phyloP scores from a whole-genome alignment of 1,140 invertebrate species.

The Helicoverpa armigera region DNA sequence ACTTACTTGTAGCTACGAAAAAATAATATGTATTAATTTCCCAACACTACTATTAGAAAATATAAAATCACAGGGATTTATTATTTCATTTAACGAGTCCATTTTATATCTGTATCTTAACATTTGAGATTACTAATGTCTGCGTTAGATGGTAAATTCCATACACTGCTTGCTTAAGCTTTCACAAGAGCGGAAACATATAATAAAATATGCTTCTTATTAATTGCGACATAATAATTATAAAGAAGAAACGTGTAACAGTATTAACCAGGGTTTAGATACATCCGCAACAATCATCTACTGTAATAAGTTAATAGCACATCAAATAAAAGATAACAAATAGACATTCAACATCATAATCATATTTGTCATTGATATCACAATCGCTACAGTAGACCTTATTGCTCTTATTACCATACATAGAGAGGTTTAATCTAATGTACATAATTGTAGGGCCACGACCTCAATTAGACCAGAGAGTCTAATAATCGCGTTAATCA shows the following conservation, averaged over 20 bases:
- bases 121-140: background rate
- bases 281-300: slow-evolving; percentile 19
- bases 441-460: slow-evolving; percentile 68
- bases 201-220: slow-evolving; percentile 4
- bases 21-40: slow-evolving; percentile 5
- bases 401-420: slow-evolving; percentile 48
- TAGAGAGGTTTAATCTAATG: slow-evolving; percentile 52
- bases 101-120: background rate
- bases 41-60: background rate
- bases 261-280: background rate
- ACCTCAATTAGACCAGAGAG: slow-evolving; percentile 72
- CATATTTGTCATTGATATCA: slow-evolving; percentile 47
- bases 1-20: background rate
- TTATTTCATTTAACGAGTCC: background rate
- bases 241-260: no score
- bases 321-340: slow-evolving; percentile 25
- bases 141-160: no score
- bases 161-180: background rate
- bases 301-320: slow-evolving; percentile 18
- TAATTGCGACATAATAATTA: slow-evolving; percentile 2
- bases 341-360: slow-evolving; percentile 20
- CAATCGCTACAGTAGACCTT: slow-evolving; percentile 32
- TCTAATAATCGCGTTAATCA: slow-evolving; percentile 75
- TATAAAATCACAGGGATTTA: no score
- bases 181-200: background rate